Conservation (phyloP, 1,140 invertebrate species). For the Euwallacea similis region DNA sequence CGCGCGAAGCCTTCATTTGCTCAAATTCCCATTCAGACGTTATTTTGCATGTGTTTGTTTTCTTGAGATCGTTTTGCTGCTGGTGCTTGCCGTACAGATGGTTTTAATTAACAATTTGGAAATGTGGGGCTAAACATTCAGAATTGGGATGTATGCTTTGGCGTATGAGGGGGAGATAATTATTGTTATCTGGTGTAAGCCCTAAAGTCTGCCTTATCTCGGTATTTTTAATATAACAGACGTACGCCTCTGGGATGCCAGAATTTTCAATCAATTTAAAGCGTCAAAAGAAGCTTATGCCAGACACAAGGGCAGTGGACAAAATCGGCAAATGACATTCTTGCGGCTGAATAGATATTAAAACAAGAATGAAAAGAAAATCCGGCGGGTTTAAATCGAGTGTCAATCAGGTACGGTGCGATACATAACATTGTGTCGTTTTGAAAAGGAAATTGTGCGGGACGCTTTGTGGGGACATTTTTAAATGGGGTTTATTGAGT, state of each 20-base stretch:
- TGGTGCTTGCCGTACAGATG: conserved; percentile 32
- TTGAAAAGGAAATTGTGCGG: conserved; percentile 32
- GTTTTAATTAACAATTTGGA: conserved; percentile 36
- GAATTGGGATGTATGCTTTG: too few species aligned
- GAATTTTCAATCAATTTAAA: conserved; percentile 42
- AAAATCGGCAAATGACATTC: conserved; percentile 40
- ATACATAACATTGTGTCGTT: conserved; percentile 19
- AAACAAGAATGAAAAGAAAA: conserved; percentile 41
- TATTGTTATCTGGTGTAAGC: too few species aligned
- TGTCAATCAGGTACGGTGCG: conserved; percentile 35
- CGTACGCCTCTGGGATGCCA: conserved; percentile 2
- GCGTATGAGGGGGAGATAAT: not conserved
- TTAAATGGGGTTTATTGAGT: conserved; percentile 1
- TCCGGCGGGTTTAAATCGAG: conserved; percentile 32
- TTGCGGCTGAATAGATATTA: conserved; percentile 36
- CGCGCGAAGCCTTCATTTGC: conserved; percentile 29
- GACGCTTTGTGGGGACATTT: not conserved
- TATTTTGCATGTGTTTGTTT: conserved; percentile 42
- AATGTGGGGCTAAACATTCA: too few species aligned
- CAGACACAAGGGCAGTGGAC: conserved; percentile 32
- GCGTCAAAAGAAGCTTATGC: conserved; percentile 25
- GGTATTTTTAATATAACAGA: too few species aligned
- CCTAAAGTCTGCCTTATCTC: too few species aligned
- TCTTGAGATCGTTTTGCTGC: conserved; percentile 37
- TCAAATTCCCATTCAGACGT: conserved; percentile 39